Evolutionary conservation across 1,140 invertebrate species (phyloP).

Genomic region (Micrasema longulum): DNA sequence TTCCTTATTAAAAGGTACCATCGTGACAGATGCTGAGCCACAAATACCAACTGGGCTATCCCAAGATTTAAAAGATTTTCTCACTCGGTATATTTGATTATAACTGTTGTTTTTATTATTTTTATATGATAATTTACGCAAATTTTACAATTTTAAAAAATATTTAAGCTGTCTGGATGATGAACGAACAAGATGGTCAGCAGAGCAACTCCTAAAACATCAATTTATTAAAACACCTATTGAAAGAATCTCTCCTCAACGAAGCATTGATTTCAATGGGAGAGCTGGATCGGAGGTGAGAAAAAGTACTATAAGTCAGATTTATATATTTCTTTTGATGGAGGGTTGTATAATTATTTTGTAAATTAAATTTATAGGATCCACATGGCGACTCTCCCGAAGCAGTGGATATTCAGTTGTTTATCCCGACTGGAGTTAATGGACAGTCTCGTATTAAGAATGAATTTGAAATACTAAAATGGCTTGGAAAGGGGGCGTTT

Average conservation of each 20-base stretch:
- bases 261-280: constrained; percentile 59
- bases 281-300: constrained; percentile 57
- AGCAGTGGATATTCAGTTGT: constrained; percentile 48
- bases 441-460: constrained; percentile 80
- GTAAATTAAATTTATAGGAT: constrained; percentile 34
- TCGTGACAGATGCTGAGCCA: constrained; percentile 65
- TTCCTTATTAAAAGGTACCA: constrained; percentile 68
- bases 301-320: background rate
- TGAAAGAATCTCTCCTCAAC: constrained; percentile 56
- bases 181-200: constrained; percentile 77
- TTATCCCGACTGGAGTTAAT: constrained; percentile 55
- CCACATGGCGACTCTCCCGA: constrained; percentile 44
- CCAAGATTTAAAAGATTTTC: constrained; percentile 77
- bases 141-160: no score
- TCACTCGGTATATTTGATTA: constrained; percentile 71
- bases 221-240: constrained; percentile 68
- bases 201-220: constrained; percentile 72
- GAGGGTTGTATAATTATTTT: background rate
- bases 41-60: constrained; percentile 68
- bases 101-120: no score
- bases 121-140: no score
- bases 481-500: constrained; percentile 93
- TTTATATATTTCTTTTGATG: constrained; percentile 2
- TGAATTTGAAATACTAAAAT: constrained; percentile 90
- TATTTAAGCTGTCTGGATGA: constrained; percentile 73